A percentile compares a stretch with the other conserved stretches of the same genome.
phyloP scores from a whole-genome alignment of 2,888 invertebrate genomes.

The Hyposoter didymator region DNA sequence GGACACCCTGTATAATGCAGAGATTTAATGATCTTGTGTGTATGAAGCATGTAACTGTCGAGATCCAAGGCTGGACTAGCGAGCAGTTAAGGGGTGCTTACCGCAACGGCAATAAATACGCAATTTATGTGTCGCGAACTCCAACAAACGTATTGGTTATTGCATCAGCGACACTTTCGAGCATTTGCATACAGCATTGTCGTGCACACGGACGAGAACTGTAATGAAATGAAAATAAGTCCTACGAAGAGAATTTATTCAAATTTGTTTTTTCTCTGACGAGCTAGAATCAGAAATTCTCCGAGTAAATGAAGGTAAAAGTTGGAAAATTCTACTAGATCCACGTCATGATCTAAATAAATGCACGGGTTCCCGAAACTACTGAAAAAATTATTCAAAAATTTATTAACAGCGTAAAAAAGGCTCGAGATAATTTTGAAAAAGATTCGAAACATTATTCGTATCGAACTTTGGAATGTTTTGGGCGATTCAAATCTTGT shows the following conservation, averaged over 20 bases:
- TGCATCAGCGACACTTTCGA: conserved; percentile 78
- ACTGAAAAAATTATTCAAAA: not conserved
- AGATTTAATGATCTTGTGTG: conserved; percentile 26
- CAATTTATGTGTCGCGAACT: conserved; percentile 75
- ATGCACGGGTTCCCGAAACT: not conserved
- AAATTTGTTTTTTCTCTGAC: not conserved
- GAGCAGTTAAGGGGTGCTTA: conserved; percentile 59
- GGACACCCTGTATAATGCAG: conserved; percentile 7
- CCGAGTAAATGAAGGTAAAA: not conserved
- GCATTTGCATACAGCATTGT: conserved; percentile 77
- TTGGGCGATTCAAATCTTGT: not conserved
- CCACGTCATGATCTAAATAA: not conserved
- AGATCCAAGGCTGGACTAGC: conserved; percentile 70
- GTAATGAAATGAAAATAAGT: not conserved
- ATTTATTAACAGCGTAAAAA: not conserved
- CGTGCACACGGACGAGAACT: conserved; percentile 62
- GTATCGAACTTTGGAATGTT: too few species aligned
- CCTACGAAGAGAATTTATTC: not conserved
- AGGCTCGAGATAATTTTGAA: not conserved
- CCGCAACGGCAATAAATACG: conserved; percentile 74
- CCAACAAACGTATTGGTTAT: conserved; percentile 70
- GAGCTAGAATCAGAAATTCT: not conserved
- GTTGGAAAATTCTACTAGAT: not conserved
- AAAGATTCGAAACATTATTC: too few species aligned
- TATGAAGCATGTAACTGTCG: conserved; percentile 43